phyloP scores from a whole-genome alignment of 2,888 invertebrate genomes.

The Notodonta dromedarius region DNA sequence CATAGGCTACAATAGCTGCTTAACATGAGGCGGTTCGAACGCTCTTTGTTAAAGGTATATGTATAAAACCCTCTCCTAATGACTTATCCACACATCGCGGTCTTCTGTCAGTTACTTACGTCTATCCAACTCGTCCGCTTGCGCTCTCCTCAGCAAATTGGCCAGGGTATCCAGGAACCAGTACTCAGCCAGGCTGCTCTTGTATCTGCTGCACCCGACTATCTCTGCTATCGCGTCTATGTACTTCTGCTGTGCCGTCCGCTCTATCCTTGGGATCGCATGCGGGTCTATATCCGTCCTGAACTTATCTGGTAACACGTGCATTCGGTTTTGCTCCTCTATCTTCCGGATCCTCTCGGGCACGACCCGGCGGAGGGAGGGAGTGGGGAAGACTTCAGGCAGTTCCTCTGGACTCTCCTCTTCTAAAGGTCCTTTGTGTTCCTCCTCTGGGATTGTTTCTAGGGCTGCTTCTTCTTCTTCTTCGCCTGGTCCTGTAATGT shows the following conservation, averaged over 20 bases:
- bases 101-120: conserved; percentile 45
- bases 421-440: conserved; percentile 19
- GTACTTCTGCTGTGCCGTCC: conserved; percentile 61
- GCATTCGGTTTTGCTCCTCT: conserved; percentile 62
- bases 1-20: no score
- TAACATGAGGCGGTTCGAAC: no score
- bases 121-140: conserved; percentile 61
- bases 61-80: no score
- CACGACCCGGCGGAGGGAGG: conserved; percentile 61
- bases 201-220: conserved; percentile 67
- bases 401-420: conserved; percentile 44
- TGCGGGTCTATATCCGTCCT: conserved; percentile 59
- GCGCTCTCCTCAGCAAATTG: conserved; percentile 69
- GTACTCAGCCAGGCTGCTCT: conserved; percentile 70
- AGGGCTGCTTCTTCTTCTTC: conserved; percentile 37
- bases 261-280: conserved; percentile 62
- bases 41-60: no score
- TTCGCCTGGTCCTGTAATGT: conserved; percentile 25
- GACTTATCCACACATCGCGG: no score
- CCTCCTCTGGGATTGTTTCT: conserved; percentile 40
- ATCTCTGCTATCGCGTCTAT: conserved; percentile 69
- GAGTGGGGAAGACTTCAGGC: conserved; percentile 63
- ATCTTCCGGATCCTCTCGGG: conserved; percentile 59
- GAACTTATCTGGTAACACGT: conserved; percentile 66
- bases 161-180: conserved; percentile 83